These are phyloP conservation scores for Argyresthia albistria DNA, from an alignment of 2,888 invertebrate species.

Conservation along the genomic window DNA sequence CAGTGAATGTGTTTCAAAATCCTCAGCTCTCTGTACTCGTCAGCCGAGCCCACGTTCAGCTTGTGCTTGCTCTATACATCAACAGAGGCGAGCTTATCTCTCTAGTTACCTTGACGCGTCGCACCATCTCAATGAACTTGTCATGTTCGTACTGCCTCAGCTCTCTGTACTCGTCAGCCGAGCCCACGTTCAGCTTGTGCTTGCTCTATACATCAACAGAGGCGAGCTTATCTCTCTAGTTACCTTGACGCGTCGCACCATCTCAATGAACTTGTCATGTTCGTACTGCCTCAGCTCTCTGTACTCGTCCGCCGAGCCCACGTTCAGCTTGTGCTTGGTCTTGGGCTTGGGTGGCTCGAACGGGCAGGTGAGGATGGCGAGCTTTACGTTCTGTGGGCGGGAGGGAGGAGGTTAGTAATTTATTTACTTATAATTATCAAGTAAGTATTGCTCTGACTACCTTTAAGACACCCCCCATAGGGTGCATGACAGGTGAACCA, in stretches of 20 bases:
- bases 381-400: slow-evolving; percentile 81
- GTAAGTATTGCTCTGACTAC: too few species aligned
- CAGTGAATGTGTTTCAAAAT: too few species aligned
- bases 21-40: slow-evolving; percentile 94
- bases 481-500: too few species aligned
- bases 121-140: slow-evolving; percentile 96
- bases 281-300: slow-evolving; percentile 93
- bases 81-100: too few species aligned
- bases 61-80: slow-evolving; percentile 99
- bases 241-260: slow-evolving; percentile 83
- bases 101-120: slow-evolving; percentile 73
- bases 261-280: slow-evolving; percentile 93
- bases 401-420: neutral
- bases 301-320: slow-evolving; percentile 96
- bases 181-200: slow-evolving; percentile 98
- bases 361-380: slow-evolving; percentile 98
- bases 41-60: slow-evolving; percentile 96
- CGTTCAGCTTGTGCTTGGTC: slow-evolving; percentile 99
- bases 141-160: slow-evolving; percentile 95
- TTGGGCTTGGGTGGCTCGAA: slow-evolving; percentile 99
- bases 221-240: too few species aligned
- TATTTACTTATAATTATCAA: too few species aligned
- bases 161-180: slow-evolving; percentile 95
- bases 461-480: too few species aligned
- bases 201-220: too few species aligned